phyloP scores from a whole-genome alignment of 2,797 vertebrate genomes.

The Chaetophractus vellerosus region DNA sequence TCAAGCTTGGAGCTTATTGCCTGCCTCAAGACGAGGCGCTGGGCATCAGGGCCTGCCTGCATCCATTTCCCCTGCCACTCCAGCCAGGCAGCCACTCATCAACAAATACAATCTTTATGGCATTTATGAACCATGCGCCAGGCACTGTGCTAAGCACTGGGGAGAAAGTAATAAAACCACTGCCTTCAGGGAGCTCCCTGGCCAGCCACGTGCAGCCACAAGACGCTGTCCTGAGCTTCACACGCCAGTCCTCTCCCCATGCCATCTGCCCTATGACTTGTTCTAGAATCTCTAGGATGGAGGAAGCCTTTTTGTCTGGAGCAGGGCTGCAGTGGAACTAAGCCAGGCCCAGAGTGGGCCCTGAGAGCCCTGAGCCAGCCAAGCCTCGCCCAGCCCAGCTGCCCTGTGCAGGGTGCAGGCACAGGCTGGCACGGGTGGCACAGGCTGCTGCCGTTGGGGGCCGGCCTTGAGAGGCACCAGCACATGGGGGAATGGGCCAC shows the following conservation, averaged over 20 bases:
- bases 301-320: conserved; percentile 41
- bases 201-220: background rate
- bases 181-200: background rate
- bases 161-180: background rate
- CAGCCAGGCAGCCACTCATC: no score
- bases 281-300: conserved; percentile 23
- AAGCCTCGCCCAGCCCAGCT: conserved; percentile 76
- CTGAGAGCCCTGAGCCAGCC: conserved; percentile 49
- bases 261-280: conserved; percentile 35
- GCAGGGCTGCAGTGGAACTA: conserved; percentile 65
- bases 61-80: no score
- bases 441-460: conserved; percentile 21
- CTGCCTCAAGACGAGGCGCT: background rate
- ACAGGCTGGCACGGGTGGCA: conserved; percentile 67
- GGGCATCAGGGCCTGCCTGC: background rate
- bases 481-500: background rate
- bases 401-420: conserved; percentile 65
- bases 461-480: conserved; percentile 20
- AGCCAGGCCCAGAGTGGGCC: conserved; percentile 71
- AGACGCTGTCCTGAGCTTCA: background rate
- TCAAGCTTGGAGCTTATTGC: background rate
- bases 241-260: background rate
- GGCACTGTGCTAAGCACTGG: background rate
- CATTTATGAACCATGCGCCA: background rate
- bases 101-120: no score